Base-by-base conservation (phyloP, 2,888 invertebrate species). In the Timema podura region DNA sequence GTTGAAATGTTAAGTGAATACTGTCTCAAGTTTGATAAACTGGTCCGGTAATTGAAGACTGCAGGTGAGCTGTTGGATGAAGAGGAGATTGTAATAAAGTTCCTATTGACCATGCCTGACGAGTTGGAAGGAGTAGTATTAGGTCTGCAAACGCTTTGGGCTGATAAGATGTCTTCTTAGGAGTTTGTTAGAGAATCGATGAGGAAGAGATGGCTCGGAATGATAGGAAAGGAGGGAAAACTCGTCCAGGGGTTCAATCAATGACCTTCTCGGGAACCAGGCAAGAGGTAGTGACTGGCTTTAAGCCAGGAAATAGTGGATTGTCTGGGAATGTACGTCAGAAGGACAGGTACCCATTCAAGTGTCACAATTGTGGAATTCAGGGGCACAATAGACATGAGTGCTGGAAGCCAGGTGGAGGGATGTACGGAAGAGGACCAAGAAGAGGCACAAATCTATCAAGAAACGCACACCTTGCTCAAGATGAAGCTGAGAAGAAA, bases 21-120 rank as follows among this genome's bases (percentile, higher is more conserved):
- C 46, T 64, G 16, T n/a, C 45, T 46, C 44, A 64, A 46, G 45
- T 49, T 49, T 11, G 49, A 49, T 49, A 49, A 49, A 11, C 11
- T 49, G 51, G 3, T 49, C n/a, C 51, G 51, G 51, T 1, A 49
- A n/a, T n/a, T 2, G 51, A 49, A 49, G 51, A 49, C 51, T 49
- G 51, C 3, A 65, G 65, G 65, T 13, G 65, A 65, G 65, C n/a
- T n/a, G 44, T 30, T 65, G 45, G 65, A 65, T 30, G 65, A 65
- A 16, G 65, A 65, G 45, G 44, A 7, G 13, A 47, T 30, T 44
- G 47, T 65, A 65, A 65, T 65, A 5, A 13, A 47, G 65, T 65
- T 65, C 65, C 30, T 65, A 45, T 47, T 65, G 3, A 46, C 65
- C 10, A 49, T 49, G 51, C 51, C 51, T 49, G 51, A 49, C 2